Evolutionary conservation across 2,888 invertebrate genomes (phyloP), one percentile per base, ranked within the genome.

Genomic region (Philhelius pedissequus): DNA sequence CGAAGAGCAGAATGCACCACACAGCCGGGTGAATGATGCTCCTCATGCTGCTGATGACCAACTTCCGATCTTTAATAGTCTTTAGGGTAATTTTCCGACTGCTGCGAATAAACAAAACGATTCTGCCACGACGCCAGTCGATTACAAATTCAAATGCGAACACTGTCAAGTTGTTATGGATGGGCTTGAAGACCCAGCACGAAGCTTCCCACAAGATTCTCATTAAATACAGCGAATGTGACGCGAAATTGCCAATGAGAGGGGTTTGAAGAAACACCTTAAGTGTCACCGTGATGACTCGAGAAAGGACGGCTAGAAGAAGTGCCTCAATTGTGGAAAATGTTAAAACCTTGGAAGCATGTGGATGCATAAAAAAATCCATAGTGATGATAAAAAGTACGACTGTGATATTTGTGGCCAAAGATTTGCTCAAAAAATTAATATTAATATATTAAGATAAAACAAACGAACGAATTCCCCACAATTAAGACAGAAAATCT

Each of bases 321-420:
- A 91, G 78, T 92, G 91, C 75, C 90, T 90, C 0, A 91, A 91
- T 64, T 92, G 91, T 79, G 92, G 92, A 30, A 92, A 92, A 86
- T 90, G 92, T 86, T 88, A 92, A 69, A 92, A 91, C 79, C 87
- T 90, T 73, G 91, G 91, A 58, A 91, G 91, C 86, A 90, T 92
- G 90, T 91, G 90, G 90, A 91, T 92, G 90, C 91, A 92, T 87
- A 89, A 91, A 7, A 92, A 92, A 87, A 92, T 92, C 68, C 91
- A 92, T 86, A 90, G 90, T 78, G 91, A 91, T 87, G 91, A 90
- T 80, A 91, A 92, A 83, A 90, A 91, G 84, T 92, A 91, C 86
- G 90, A 90, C 87, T 92, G 91, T 87, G 91, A 91, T 87, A 90
- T 91, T 66, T 92, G 91, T 88, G 91, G 91, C 15, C 92, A 92